phyloP scores from a whole-genome alignment of 2,888 invertebrate species.

The Marasmarcha lunaedactyla region DNA sequence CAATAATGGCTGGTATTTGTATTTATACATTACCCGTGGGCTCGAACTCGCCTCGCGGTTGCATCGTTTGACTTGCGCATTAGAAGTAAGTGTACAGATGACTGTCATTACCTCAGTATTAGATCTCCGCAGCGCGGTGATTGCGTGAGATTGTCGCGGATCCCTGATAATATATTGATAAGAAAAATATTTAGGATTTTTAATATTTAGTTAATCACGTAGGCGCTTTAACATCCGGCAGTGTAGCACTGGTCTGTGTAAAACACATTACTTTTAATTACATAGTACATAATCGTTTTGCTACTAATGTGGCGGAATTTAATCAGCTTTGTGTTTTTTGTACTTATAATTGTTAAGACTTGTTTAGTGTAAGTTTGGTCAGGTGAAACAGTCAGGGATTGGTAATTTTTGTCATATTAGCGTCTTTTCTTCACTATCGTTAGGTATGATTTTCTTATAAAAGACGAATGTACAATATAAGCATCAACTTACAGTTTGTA shows the following conservation, averaged over 20 bases:
- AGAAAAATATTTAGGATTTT: neutral
- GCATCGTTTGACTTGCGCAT: too few species aligned
- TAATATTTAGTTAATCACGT: neutral
- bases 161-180: too few species aligned
- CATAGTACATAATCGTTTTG: too few species aligned
- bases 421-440: slow-evolving; percentile 14
- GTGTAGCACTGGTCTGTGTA: neutral
- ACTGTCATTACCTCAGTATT: neutral
- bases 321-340: slow-evolving; percentile 3
- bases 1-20: too few species aligned
- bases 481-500: slow-evolving; percentile 27
- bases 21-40: too few species aligned
- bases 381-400: neutral
- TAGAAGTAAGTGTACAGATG: neutral
- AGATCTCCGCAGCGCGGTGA: neutral
- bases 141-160: too few species aligned
- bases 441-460: slow-evolving; percentile 19
- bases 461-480: slow-evolving; percentile 29
- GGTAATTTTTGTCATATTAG: neutral
- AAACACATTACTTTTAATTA: neutral
- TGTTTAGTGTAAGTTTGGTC: slow-evolving; percentile 6
- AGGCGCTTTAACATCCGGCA: neutral
- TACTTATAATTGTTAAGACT: slow-evolving; percentile 12
- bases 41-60: too few species aligned
- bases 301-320: neutral